A percentile compares a stretch with the other conserved stretches of the same genome.
These are phyloP conservation scores for Leucophenga varia DNA, from an alignment of 1,140 invertebrate genomes.

Conservation along the genomic window DNA sequence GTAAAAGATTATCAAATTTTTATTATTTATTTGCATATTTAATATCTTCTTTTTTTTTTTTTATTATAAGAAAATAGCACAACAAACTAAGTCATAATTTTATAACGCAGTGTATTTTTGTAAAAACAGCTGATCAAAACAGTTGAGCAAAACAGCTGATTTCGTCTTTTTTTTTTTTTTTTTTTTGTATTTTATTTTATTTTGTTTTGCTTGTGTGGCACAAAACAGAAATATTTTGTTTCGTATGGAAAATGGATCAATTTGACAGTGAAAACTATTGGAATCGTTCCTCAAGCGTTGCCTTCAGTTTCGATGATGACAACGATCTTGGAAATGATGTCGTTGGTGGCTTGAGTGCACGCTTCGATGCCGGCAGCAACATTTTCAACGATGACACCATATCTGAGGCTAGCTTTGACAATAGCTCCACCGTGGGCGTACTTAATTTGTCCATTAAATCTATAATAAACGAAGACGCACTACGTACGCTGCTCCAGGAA, in stretches of 20 bases:
- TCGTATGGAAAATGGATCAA: slow-evolving; percentile 30
- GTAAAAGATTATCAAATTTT: too few species aligned
- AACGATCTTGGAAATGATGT: slow-evolving; percentile 26
- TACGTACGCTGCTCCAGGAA: slow-evolving; percentile 40
- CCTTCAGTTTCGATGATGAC: slow-evolving; percentile 54
- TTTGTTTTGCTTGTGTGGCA: too few species aligned
- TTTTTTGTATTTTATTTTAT: too few species aligned
- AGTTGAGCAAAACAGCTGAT: too few species aligned
- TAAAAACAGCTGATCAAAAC: too few species aligned
- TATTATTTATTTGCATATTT: too few species aligned
- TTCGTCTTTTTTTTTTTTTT: too few species aligned
- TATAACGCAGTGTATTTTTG: too few species aligned
- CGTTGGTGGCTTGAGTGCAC: not conserved
- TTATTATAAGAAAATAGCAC: too few species aligned
- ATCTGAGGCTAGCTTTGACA: slow-evolving; percentile 43
- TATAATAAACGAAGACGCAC: slow-evolving; percentile 38
- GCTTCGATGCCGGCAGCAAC: slow-evolving; percentile 15
- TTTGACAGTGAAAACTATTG: slow-evolving; percentile 44
- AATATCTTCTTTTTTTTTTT: too few species aligned
- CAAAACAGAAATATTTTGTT: too few species aligned
- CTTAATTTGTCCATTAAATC: slow-evolving; percentile 44
- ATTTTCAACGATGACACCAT: slow-evolving; percentile 47
- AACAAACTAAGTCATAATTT: too few species aligned
- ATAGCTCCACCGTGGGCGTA: slow-evolving; percentile 15
- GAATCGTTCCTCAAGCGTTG: slow-evolving; percentile 46